Evolutionary conservation across 2,888 invertebrate species (phyloP).

Genomic region (Neocrepidodera transversa): DNA sequence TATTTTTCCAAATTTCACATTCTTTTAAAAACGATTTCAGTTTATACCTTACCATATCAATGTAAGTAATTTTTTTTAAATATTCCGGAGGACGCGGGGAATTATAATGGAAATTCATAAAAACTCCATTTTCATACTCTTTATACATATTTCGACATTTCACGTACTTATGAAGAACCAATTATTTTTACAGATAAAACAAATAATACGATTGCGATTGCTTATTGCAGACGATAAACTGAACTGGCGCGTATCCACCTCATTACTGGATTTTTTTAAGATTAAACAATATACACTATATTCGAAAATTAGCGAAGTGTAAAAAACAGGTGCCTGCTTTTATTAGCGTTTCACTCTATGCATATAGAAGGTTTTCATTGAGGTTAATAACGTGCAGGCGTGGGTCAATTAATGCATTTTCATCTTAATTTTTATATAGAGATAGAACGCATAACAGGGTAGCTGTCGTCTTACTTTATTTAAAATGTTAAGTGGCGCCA

Average conservation of each 20-base stretch:
- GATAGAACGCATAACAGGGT: no score
- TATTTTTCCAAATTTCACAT: conserved; percentile 46
- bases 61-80: conserved; percentile 49
- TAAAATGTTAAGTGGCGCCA: no score
- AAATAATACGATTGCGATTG: not conserved
- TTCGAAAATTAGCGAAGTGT: conserved; percentile 38
- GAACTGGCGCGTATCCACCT: conserved; percentile 34
- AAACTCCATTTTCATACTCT: conserved; percentile 38
- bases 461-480: no score
- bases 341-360: conserved; percentile 5
- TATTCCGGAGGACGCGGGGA: conserved; percentile 53
- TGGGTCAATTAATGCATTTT: conserved; percentile 27
- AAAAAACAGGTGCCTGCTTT: conserved; percentile 45
- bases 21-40: conserved; percentile 51
- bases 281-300: conserved; percentile 8
- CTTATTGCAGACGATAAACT: conserved; percentile 29
- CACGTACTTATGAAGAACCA: not conserved
- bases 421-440: conserved; percentile 1
- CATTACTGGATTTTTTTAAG: conserved; percentile 29
- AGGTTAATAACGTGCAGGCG: conserved; percentile 25
- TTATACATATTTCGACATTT: conserved; percentile 39
- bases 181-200: not conserved
- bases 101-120: conserved; percentile 43
- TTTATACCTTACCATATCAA: conserved; percentile 53
- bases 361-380: conserved; percentile 23